Evolutionary conservation across 2,888 invertebrate genomes (phyloP).

Genomic region (Heliconius charithonia): DNA sequence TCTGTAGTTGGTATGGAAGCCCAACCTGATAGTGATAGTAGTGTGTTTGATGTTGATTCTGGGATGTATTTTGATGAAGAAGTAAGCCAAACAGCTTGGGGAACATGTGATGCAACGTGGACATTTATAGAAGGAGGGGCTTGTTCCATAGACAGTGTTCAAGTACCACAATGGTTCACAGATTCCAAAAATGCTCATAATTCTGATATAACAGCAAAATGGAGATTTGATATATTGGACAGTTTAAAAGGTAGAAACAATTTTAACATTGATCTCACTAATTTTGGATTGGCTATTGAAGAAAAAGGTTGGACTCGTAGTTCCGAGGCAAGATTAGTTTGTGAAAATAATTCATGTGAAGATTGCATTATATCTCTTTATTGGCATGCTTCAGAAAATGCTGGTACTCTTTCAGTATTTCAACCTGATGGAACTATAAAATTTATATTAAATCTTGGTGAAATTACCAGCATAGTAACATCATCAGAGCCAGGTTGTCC

Average conservation of each 20-base stretch:
- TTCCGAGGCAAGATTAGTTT: constrained; percentile 89
- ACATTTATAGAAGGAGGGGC: constrained; percentile 92
- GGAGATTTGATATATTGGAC: constrained; percentile 89
- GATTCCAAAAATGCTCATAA: constrained; percentile 84
- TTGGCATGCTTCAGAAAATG: constrained; percentile 90
- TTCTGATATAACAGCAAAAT: constrained; percentile 87
- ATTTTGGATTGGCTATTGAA: constrained; percentile 91
- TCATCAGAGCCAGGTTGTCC: constrained; percentile 92
- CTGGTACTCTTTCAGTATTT: constrained; percentile 89
- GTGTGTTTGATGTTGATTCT: constrained; percentile 91
- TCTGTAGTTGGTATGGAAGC: constrained; percentile 93
- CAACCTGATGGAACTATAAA: constrained; percentile 91
- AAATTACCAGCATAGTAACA: constrained; percentile 90
- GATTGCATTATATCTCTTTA: constrained; percentile 92
- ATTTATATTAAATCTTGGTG: constrained; percentile 88
- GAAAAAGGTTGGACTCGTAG: constrained; percentile 94
- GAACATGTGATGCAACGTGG: constrained; percentile 92
- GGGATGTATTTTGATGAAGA: constrained; percentile 93
- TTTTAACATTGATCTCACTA: constrained; percentile 79
- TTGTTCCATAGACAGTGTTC: constrained; percentile 88
- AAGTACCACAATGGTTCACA: constrained; percentile 91
- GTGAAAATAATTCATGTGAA: constrained; percentile 84
- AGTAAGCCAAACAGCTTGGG: constrained; percentile 89
- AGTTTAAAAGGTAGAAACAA: constrained; percentile 85
- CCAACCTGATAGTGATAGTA: constrained; percentile 93